A percentile compares a stretch with the other conserved stretches of the same genome.
These are phyloP conservation scores for Eremophila alpestris DNA, from an alignment of 2,797 vertebrate species.

Conservation along the genomic window DNA sequence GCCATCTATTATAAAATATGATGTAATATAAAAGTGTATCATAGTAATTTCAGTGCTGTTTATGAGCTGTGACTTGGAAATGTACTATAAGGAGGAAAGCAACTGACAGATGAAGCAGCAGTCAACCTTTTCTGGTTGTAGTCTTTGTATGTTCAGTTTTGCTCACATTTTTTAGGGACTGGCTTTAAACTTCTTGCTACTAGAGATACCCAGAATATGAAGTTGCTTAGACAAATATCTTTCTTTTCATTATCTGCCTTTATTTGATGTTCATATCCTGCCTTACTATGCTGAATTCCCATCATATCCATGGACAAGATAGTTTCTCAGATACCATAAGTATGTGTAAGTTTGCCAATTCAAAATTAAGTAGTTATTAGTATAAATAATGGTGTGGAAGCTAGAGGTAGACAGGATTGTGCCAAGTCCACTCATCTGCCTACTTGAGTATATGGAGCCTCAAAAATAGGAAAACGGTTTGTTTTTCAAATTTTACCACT, in stretches of 20 bases:
- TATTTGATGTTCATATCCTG: background rate
- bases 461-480: background rate
- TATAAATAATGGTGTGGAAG: background rate
- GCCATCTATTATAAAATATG: background rate
- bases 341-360: background rate
- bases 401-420: background rate
- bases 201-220: background rate
- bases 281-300: background rate
- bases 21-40: background rate
- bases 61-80: background rate
- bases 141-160: background rate
- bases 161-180: background rate
- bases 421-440: background rate
- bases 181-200: background rate
- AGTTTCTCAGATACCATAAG: background rate
- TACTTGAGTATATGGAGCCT: background rate
- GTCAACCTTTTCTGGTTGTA: background rate
- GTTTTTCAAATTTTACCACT: background rate
- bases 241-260: background rate
- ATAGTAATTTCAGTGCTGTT: background rate
- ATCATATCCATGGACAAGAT: background rate
- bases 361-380: background rate
- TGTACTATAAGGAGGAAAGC: background rate
- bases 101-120: background rate
- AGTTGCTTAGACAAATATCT: background rate